Conservation (phyloP, 2,888 invertebrate species). For the Lapara coniferarum region DNA sequence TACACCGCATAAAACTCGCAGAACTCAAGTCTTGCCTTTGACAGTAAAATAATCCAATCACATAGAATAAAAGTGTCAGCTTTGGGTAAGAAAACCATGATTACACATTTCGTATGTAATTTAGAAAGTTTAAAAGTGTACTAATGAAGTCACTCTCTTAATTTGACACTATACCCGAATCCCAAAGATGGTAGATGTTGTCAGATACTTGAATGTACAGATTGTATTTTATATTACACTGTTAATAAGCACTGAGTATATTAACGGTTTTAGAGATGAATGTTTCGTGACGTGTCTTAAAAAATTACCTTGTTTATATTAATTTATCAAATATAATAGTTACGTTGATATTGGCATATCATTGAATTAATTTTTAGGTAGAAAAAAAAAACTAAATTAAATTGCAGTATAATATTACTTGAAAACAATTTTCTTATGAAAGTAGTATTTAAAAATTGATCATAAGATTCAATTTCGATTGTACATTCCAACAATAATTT, state of each 20-base stretch:
- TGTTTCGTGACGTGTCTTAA: not conserved
- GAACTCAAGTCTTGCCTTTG: not conserved
- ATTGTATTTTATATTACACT: constrained; percentile 18
- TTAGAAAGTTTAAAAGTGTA: not conserved
- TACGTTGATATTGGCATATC: no score
- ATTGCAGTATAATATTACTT: no score
- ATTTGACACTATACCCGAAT: constrained; percentile 5
- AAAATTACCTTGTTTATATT: no score
- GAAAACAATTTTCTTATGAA: no score
- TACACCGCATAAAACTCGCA: not conserved
- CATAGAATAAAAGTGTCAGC: constrained; percentile 10
- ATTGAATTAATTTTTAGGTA: no score
- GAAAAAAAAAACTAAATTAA: no score
- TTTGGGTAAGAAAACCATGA: constrained; percentile 10
- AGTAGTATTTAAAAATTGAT: no score
- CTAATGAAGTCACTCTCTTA: not conserved
- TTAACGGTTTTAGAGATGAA: not conserved
- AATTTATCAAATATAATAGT: no score
- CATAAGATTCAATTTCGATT: no score
- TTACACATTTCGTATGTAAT: not conserved
- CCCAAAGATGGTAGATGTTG: not conserved
- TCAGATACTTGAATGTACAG: constrained; percentile 35
- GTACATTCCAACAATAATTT: no score
- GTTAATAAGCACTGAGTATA: not conserved
- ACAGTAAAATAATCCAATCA: not conserved